Evolutionary conservation across 2,113 vertebrate genomes (phyloP).

Genomic region (Austrofundulus limnaeus): DNA sequence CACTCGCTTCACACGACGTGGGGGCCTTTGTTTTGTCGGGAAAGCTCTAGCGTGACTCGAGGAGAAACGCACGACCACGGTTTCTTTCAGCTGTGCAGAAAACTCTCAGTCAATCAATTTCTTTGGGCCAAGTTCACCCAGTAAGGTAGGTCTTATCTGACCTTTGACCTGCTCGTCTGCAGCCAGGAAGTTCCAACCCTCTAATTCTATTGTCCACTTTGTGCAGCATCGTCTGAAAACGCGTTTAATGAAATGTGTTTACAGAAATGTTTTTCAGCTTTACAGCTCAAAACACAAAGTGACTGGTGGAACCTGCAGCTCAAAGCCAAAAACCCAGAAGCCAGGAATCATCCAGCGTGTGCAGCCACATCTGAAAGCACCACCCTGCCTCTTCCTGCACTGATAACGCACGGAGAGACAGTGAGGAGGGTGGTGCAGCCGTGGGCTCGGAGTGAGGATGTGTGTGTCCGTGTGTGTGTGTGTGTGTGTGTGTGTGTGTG

Average conservation of each 20-base stretch:
- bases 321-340: constrained; percentile 14
- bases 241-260: background rate
- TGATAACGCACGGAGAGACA: constrained; percentile 77
- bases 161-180: constrained; percentile 74
- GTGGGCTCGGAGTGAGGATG: constrained; percentile 28
- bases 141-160: constrained; percentile 57
- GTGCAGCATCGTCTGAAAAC: constrained; percentile 50
- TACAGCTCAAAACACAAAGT: background rate
- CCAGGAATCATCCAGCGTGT: constrained; percentile 47
- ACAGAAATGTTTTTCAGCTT: background rate
- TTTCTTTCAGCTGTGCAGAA: background rate
- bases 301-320: background rate
- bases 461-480: constrained; percentile 2
- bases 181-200: constrained; percentile 80
- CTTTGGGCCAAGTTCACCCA: constrained; percentile 21
- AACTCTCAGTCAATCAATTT: background rate
- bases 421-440: constrained; percentile 38
- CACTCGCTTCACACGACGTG: constrained; percentile 73
- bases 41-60: background rate
- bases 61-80: background rate
- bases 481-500: background rate
- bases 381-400: constrained; percentile 78
- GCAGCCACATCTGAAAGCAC: constrained; percentile 53
- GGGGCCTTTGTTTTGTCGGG: constrained; percentile 27
- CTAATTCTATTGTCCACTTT: constrained; percentile 73